These are phyloP conservation scores for Vanessa tameamea DNA, from an alignment of 1,140 invertebrate species.

Conservation along the genomic window DNA sequence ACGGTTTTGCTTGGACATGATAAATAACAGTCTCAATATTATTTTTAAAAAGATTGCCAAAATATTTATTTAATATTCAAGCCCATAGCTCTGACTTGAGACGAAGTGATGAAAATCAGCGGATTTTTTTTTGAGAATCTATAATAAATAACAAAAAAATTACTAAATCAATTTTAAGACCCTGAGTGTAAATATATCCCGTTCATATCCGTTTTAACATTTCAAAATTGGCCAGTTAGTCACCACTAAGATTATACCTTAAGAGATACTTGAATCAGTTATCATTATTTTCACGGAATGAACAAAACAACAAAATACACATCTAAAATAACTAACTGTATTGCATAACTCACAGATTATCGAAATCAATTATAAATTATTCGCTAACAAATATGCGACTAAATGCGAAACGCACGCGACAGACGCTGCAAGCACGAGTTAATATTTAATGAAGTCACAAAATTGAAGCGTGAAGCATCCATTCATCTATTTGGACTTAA, in stretches of 20 bases:
- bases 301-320: background rate
- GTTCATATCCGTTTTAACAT: too few species aligned
- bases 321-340: background rate
- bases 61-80: too few species aligned
- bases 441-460: constrained; percentile 36
- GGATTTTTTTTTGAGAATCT: too few species aligned
- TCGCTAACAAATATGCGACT: background rate
- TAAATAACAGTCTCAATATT: too few species aligned
- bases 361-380: constrained; percentile 16
- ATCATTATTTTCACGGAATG: background rate
- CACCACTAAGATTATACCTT: background rate
- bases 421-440: constrained; percentile 18
- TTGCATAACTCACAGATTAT: background rate
- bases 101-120: too few species aligned
- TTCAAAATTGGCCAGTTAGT: too few species aligned
- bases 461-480: constrained; percentile 25
- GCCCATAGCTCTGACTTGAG: too few species aligned
- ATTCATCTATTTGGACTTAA: constrained; percentile 14
- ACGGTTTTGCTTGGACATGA: too few species aligned
- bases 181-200: too few species aligned
- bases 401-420: constrained; percentile 6
- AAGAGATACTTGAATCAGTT: background rate
- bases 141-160: too few species aligned
- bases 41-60: too few species aligned
- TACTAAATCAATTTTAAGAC: too few species aligned